phyloP scores from a whole-genome alignment of 1,140 invertebrate species.

The Scaptomyza hsui region DNA sequence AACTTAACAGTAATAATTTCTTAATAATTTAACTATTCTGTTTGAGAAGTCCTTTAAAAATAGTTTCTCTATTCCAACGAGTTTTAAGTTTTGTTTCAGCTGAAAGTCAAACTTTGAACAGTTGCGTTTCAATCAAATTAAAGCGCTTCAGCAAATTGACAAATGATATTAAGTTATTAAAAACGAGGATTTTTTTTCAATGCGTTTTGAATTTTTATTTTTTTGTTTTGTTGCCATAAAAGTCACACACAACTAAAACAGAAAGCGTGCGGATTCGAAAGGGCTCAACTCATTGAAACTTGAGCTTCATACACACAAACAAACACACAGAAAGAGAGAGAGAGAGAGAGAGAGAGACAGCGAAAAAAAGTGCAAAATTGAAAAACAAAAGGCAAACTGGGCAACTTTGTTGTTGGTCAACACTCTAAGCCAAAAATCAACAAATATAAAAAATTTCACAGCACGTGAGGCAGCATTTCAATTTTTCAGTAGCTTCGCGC shows the following conservation, averaged over 20 bases:
- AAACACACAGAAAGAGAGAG: background rate
- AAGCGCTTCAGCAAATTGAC: slow-evolving; percentile 55
- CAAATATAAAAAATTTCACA: slow-evolving; percentile 76
- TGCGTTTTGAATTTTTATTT: background rate
- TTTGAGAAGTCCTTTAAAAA: slow-evolving; percentile 10
- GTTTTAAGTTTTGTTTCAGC: slow-evolving; percentile 42
- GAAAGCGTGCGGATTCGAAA: slow-evolving; percentile 22
- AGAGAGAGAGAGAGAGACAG: background rate
- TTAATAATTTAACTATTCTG: too few species aligned
- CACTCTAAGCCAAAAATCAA: slow-evolving; percentile 83
- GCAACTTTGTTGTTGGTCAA: slow-evolving; percentile 80
- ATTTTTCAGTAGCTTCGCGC: slow-evolving; percentile 64
- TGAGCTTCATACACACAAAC: slow-evolving; percentile 20
- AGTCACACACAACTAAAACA: slow-evolving; percentile 45
- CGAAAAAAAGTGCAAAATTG: slow-evolving; percentile 66
- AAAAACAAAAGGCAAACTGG: slow-evolving; percentile 78
- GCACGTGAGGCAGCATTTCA: slow-evolving; percentile 81
- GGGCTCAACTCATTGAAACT: slow-evolving; percentile 50
- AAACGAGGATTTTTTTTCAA: slow-evolving; percentile 40
- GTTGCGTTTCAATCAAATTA: slow-evolving; percentile 76
- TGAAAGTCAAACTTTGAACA: slow-evolving; percentile 46
- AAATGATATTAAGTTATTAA: slow-evolving; percentile 81
- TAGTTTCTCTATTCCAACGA: slow-evolving; percentile 23
- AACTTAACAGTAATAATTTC: too few species aligned
- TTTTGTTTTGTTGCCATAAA: slow-evolving; percentile 44